These are phyloP conservation scores for Neomonachus schauinslandi DNA, from an alignment of 2,113 vertebrate species.

Conservation along the genomic window DNA sequence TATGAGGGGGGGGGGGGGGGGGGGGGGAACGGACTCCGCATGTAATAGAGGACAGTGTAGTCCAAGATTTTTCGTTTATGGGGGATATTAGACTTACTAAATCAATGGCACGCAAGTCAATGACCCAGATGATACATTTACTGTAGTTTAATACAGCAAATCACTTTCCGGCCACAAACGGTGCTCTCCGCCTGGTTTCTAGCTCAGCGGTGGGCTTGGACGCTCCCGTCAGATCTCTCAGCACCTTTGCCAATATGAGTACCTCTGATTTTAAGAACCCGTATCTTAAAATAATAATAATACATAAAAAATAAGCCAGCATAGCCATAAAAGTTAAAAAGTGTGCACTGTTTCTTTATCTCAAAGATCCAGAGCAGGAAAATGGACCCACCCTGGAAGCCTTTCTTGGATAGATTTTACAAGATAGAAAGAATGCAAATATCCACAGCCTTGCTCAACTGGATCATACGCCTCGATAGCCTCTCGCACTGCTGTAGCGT, in stretches of 20 bases:
- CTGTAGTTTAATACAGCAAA: neutral
- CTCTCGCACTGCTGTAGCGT: neutral
- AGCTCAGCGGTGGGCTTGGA: neutral
- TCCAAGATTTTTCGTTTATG: neutral
- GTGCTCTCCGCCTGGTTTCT: neutral
- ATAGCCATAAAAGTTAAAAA: neutral
- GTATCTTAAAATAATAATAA: neutral
- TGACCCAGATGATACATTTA: neutral
- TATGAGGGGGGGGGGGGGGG: neutral
- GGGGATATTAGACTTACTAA: neutral
- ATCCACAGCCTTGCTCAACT: neutral
- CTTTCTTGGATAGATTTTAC: neutral
- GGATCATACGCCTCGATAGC: neutral
- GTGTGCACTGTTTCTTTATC: neutral
- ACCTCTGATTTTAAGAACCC: neutral
- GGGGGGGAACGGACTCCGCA: neutral
- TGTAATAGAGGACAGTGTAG: neutral
- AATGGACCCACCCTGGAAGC: neutral
- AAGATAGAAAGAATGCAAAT: neutral
- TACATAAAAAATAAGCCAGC: neutral
- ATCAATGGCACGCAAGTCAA: neutral
- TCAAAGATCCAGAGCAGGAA: neutral
- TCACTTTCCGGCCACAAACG: neutral
- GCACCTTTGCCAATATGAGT: neutral
- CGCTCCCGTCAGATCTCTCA: neutral